Evolutionary conservation across 2,888 invertebrate genomes (phyloP), one percentile per base, ranked within the genome.

Genomic region (Suillia variegata): DNA sequence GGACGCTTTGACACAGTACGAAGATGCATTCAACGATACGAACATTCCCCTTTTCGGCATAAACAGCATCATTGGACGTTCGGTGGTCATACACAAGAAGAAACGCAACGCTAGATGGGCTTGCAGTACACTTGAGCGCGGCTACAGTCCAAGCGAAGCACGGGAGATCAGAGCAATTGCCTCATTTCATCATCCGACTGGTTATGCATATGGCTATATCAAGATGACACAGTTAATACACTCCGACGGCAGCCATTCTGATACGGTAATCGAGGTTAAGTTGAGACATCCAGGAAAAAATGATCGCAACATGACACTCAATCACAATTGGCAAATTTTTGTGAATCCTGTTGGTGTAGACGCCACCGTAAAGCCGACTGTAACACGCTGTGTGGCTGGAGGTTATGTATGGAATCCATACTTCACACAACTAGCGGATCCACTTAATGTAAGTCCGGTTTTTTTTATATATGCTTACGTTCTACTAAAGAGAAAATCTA

Each of bases 401-500:
- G 96, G 96, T 6, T 95, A 94, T 76, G 86, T 91, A 12, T 95
- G 94, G 94, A 95, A 95, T 85, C 95, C 95, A 0, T 92, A 87
- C 83, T 94, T 90, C 75, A 94, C 94, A 1, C 94, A 95, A 81
- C 84, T 95, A 1, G 94, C 94, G 1, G 93, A 94, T 83, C 94
- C 94, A 1, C 84, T 93, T 42, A 94, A 94, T 80, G 94, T 94
- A 81, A 85, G 85, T 66, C 1, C n/a, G n/a, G n/a, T n/a, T n/a
- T n/a, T n/a, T n/a, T n/a, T n/a, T n/a, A 1, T n/a, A n/a, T 10
- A 1, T n/a, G n/a, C n/a, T n/a, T n/a, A n/a, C n/a, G n/a, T n/a
- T n/a, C n/a, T n/a, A n/a, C n/a, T n/a, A n/a, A n/a, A n/a, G n/a
- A n/a, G n/a, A n/a, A n/a, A n/a, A n/a, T 13, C 21, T 60, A 22